Percentiles rank a stretch among this genome's conserved stretches.
phyloP scores from a whole-genome alignment of 1,140 invertebrate genomes.

The Phortica variegata region DNA sequence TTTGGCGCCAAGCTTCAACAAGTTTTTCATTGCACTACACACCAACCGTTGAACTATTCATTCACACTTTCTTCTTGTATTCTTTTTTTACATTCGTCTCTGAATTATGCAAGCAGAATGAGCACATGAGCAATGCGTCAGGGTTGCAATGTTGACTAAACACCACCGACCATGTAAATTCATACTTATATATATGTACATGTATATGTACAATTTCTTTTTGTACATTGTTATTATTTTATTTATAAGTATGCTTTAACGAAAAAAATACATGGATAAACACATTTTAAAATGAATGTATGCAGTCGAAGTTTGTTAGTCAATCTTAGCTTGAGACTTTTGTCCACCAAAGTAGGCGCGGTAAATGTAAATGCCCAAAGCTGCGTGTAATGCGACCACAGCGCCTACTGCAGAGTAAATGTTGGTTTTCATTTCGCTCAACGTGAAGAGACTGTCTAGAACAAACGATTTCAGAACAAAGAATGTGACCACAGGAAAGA shows the following conservation, averaged over 20 bases:
- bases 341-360: conserved; percentile 67
- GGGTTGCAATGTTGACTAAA: no score
- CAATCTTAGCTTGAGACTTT: conserved; percentile 21
- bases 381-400: conserved; percentile 70
- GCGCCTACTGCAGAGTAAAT: conserved; percentile 73
- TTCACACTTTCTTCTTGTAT: neutral
- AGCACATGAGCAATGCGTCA: no score
- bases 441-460: conserved; percentile 61
- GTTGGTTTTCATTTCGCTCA: conserved; percentile 67
- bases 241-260: no score
- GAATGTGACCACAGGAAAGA: conserved; percentile 65
- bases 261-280: no score
- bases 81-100: neutral
- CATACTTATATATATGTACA: no score
- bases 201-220: no score
- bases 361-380: conserved; percentile 75
- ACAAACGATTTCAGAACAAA: conserved; percentile 62
- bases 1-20: neutral
- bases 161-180: no score
- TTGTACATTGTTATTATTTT: no score
- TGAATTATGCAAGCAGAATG: no score
- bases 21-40: conserved; percentile 1
- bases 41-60: no score
- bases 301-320: conserved; percentile 5
- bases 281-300: no score